A percentile compares a stretch with the other conserved stretches of the same genome.
These are phyloP conservation scores for Sphinx pinastri DNA, from an alignment of 2,888 invertebrate species.

Conservation along the genomic window DNA sequence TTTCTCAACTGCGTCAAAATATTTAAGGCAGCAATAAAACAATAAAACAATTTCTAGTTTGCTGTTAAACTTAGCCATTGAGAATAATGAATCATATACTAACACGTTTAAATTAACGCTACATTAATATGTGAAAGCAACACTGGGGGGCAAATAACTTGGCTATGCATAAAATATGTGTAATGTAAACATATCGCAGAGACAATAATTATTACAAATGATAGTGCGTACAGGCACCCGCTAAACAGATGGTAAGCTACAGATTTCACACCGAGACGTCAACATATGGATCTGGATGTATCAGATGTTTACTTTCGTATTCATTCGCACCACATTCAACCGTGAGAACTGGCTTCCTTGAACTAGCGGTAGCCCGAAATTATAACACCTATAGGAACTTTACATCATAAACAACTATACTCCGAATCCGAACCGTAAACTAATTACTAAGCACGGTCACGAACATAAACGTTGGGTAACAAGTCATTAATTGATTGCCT, in stretches of 20 bases:
- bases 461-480: conserved; percentile 28
- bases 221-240: conserved; percentile 76
- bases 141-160: conserved; percentile 63
- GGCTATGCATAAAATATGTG: conserved; percentile 60
- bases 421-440: conserved; percentile 55
- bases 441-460: conserved; percentile 65
- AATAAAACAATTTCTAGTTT: no score
- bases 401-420: conserved; percentile 47
- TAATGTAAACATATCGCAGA: conserved; percentile 78
- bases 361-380: conserved; percentile 73
- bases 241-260: conserved; percentile 83
- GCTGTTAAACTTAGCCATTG: no score
- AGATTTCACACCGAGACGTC: conserved; percentile 83
- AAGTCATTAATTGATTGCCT: conserved; percentile 9
- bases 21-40: neutral
- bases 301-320: conserved; percentile 79
- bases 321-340: conserved; percentile 79
- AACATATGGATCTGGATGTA: conserved; percentile 84
- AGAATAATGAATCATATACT: conserved; percentile 29
- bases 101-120: conserved; percentile 28
- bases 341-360: conserved; percentile 76
- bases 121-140: conserved; percentile 35
- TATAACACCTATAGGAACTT: conserved; percentile 67
- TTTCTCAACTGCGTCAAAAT: neutral
- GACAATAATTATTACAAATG: conserved; percentile 84